Conservation (phyloP, 2,113 vertebrate genomes). For the Aramus guarauna region DNA sequence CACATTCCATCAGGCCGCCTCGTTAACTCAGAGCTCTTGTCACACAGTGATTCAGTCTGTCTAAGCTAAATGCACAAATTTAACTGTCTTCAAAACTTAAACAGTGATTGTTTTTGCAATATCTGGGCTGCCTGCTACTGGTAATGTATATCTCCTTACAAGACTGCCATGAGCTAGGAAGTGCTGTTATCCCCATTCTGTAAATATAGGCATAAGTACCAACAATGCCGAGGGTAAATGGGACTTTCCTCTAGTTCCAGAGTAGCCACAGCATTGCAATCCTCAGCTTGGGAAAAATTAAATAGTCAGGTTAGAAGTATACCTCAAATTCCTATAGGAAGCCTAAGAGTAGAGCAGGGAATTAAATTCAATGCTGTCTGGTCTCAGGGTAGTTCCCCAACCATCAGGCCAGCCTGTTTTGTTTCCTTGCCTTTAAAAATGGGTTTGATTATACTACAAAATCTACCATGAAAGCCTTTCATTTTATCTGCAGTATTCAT, state of each 20-base stretch:
- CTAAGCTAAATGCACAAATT: not conserved
- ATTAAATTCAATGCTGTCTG: not conserved
- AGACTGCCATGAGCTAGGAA: not conserved
- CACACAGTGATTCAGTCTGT: not conserved
- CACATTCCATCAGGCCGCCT: not conserved
- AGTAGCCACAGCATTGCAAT: not conserved
- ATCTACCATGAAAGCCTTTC: not conserved
- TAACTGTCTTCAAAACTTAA: not conserved
- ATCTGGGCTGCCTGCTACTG: not conserved
- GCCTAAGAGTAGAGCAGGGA: not conserved
- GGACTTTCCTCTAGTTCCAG: not conserved
- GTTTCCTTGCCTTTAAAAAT: not conserved
- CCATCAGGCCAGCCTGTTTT: not conserved
- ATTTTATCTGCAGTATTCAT: not conserved
- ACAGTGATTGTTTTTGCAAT: not conserved
- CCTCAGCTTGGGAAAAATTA: not conserved
- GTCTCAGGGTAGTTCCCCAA: not conserved
- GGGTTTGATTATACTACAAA: not conserved
- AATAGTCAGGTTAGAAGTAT: not conserved
- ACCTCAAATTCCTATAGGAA: not conserved
- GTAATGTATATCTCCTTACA: not conserved
- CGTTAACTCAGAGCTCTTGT: not conserved
- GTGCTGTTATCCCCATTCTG: not conserved
- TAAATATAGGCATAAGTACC: not conserved
- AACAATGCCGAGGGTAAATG: not conserved